Percentiles rank a stretch among this genome's conserved stretches.
These are phyloP conservation scores for Melolontha melolontha DNA, from an alignment of 2,888 invertebrate genomes.

Conservation along the genomic window DNA sequence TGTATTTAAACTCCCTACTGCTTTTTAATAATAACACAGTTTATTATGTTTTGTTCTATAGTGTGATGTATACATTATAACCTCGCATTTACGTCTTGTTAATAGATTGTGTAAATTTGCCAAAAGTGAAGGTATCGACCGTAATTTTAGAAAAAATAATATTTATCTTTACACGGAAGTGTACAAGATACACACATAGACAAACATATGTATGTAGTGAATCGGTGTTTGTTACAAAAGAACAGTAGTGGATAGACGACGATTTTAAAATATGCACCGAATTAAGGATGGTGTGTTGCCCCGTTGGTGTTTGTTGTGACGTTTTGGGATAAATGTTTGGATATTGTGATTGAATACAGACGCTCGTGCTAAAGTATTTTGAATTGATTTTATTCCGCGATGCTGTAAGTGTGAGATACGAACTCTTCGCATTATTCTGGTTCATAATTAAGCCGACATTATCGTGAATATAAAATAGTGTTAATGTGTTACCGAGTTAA, in stretches of 20 bases:
- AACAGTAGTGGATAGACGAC: background rate
- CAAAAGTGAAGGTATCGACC: background rate
- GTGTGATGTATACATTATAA: too few relatives aligned
- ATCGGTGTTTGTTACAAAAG: slow-evolving; percentile 20
- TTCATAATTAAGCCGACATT: background rate
- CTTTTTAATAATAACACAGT: too few relatives aligned
- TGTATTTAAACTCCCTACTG: too few relatives aligned
- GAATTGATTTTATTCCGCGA: slow-evolving; percentile 56
- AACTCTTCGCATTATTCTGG: slow-evolving; percentile 1
- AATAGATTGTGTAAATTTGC: too few relatives aligned
- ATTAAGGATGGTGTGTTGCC: slow-evolving; percentile 48
- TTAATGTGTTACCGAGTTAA: too few relatives aligned
- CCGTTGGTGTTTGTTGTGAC: slow-evolving; percentile 61
- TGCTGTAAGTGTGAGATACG: too few relatives aligned
- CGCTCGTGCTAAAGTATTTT: slow-evolving; percentile 53
- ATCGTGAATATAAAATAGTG: too few relatives aligned
- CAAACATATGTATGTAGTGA: background rate
- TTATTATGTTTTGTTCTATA: too few relatives aligned
- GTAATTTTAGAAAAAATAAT: background rate
- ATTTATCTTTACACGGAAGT: slow-evolving; percentile 3
- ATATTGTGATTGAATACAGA: slow-evolving; percentile 62
- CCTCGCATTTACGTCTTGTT: too few relatives aligned
- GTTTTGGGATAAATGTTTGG: slow-evolving; percentile 62
- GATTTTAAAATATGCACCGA: slow-evolving; percentile 54
- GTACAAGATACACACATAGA: too few relatives aligned